Percentiles rank a stretch among this genome's conserved stretches.
These are phyloP conservation scores for Pipa parva DNA, from an alignment of 2,113 vertebrate species.

Conservation along the genomic window DNA sequence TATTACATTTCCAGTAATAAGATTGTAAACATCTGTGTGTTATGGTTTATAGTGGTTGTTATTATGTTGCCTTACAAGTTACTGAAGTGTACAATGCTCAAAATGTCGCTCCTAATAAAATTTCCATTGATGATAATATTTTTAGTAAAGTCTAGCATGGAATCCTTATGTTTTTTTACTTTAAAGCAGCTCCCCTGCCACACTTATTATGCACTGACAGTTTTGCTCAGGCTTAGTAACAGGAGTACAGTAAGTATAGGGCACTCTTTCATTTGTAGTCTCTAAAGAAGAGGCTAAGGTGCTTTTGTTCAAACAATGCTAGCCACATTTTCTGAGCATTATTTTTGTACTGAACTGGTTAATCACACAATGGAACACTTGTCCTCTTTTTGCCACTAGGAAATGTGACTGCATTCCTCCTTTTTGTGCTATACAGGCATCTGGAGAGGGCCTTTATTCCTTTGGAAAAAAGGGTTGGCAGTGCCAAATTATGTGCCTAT, in stretches of 20 bases:
- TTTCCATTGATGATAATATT: too few relatives aligned
- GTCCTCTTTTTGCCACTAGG: conserved; percentile 24
- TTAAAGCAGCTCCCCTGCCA: too few relatives aligned
- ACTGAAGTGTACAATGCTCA: too few relatives aligned
- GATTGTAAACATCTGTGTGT: too few relatives aligned
- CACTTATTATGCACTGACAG: too few relatives aligned
- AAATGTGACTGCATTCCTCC: conserved; percentile 37
- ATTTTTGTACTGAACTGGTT: conserved; percentile 20
- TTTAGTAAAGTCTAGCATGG: too few relatives aligned
- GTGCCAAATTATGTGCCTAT: conserved; percentile 33
- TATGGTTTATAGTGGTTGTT: background rate
- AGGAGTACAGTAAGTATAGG: background rate
- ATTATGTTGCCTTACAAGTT: too few relatives aligned
- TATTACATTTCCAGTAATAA: too few relatives aligned
- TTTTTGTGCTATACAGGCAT: conserved; percentile 42
- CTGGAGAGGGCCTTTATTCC: conserved; percentile 40
- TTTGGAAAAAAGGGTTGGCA: conserved; percentile 34
- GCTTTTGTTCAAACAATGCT: background rate
- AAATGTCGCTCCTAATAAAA: too few relatives aligned
- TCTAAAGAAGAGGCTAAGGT: background rate
- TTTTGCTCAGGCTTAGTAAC: too few relatives aligned
- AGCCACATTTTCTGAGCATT: background rate
- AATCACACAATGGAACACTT: conserved; percentile 24
- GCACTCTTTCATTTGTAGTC: background rate
- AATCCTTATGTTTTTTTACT: too few relatives aligned